Conservation (phyloP, 2,797 vertebrate genomes). For the Chiloscyllium punctatum region DNA sequence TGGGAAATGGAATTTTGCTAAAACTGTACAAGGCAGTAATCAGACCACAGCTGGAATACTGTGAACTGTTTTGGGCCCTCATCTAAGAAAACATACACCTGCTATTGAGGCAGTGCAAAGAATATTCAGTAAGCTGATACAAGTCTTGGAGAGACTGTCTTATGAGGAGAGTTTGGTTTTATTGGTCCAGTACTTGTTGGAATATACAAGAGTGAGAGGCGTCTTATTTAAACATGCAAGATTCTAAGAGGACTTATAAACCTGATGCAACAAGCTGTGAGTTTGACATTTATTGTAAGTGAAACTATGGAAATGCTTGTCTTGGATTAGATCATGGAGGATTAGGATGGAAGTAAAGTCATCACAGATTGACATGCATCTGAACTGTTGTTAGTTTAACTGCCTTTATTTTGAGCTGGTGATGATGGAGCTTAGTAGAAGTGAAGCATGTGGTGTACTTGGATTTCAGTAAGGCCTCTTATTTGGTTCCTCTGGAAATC, state of each 20-base stretch:
- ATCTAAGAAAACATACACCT: too few species aligned
- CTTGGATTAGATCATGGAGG: not conserved
- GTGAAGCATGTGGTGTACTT: not conserved
- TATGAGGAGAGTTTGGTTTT: too few species aligned
- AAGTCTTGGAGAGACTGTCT: too few species aligned
- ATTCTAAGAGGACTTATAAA: not conserved
- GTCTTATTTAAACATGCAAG: too few species aligned
- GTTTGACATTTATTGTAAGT: not conserved
- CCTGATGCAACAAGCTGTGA: not conserved
- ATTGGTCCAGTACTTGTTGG: too few species aligned
- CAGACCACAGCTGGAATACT: too few species aligned
- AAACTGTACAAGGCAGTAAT: too few species aligned
- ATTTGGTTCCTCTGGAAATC: not conserved
- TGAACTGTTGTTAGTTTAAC: not conserved
- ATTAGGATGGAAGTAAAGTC: not conserved
- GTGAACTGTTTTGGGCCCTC: too few species aligned
- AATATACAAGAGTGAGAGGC: too few species aligned
- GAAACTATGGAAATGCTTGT: not conserved
- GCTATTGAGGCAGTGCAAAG: too few species aligned
- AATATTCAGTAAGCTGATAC: too few species aligned
- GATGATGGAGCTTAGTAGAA: not conserved
- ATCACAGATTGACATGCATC: not conserved
- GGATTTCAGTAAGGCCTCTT: not conserved
- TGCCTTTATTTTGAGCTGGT: not conserved
- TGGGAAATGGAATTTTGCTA: too few species aligned